phyloP scores from a whole-genome alignment of 1,140 invertebrate genomes.

The Conus betulinus region DNA sequence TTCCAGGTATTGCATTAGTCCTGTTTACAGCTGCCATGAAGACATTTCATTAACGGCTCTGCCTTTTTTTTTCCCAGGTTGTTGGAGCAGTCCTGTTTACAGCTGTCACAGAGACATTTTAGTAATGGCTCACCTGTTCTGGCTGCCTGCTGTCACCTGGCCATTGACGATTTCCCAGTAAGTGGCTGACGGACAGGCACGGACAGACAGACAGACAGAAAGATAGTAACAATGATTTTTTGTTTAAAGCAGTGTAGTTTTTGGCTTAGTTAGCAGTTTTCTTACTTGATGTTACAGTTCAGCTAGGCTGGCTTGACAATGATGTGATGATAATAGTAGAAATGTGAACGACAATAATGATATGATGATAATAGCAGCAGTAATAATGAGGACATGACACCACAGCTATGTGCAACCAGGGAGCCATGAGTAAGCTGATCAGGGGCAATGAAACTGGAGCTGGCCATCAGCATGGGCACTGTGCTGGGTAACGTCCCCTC shows the following conservation, averaged over 20 bases:
- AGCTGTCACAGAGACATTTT: slow-evolving; percentile 73
- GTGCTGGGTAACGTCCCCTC: slow-evolving; percentile 62
- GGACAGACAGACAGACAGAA: too few relatives aligned
- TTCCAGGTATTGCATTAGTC: too few relatives aligned
- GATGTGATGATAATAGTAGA: background rate
- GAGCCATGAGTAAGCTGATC: slow-evolving; percentile 74
- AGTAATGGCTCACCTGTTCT: slow-evolving; percentile 72
- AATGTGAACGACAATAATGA: background rate
- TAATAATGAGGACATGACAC: too few relatives aligned
- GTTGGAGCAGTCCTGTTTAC: slow-evolving; percentile 54
- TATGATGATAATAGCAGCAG: background rate
- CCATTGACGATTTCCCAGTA: slow-evolving; percentile 73
- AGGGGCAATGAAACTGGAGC: slow-evolving; percentile 76
- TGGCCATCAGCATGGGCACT: slow-evolving; percentile 72
- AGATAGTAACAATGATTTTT: too few relatives aligned
- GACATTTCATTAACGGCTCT: too few relatives aligned
- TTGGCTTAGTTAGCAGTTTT: too few relatives aligned
- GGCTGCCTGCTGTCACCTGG: slow-evolving; percentile 75
- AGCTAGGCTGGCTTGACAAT: too few relatives aligned
- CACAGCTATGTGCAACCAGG: slow-evolving; percentile 56
- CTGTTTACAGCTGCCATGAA: too few relatives aligned
- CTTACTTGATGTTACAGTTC: too few relatives aligned
- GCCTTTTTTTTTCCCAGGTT: slow-evolving; percentile 52
- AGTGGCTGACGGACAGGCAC: background rate
- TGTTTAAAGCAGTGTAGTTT: too few relatives aligned